These are phyloP conservation scores for Corticium candelabrum DNA, from an alignment of 37 sponge, comb jelly and placozoan species.

Conservation along the genomic window DNA sequence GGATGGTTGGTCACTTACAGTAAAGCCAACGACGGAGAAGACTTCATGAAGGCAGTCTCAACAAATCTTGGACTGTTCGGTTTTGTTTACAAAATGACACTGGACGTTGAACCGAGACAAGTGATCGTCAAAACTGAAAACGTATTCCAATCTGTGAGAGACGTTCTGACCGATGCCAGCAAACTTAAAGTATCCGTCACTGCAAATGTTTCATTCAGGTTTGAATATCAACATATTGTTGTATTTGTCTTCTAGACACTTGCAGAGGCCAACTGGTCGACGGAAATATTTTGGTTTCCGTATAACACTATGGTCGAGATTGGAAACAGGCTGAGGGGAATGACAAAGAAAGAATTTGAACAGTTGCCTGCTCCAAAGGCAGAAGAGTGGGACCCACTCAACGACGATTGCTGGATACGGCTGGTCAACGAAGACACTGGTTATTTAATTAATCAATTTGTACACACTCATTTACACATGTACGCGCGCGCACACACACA, in stretches of 20 bases:
- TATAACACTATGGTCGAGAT: not conserved
- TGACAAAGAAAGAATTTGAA: not conserved
- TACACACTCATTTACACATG: too few species aligned
- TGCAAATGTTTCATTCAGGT: not conserved
- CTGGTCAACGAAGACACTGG: not conserved
- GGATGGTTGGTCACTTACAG: not conserved
- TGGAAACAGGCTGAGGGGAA: not conserved
- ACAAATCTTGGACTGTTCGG: not conserved
- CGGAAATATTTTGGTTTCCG: slow-evolving; percentile 5
- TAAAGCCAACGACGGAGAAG: not conserved
- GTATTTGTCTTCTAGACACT: not conserved
- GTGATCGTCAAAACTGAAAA: not conserved
- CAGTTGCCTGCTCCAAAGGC: not conserved
- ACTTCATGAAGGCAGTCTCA: not conserved
- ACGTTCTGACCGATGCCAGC: not conserved
- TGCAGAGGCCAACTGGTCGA: not conserved
- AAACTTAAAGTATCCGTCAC: not conserved
- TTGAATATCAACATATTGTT: not conserved
- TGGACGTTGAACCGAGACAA: not conserved
- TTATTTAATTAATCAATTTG: too few species aligned
- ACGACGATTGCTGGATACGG: not conserved
- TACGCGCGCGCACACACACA: too few species aligned
- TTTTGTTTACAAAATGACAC: not conserved
- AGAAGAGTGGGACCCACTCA: not conserved
- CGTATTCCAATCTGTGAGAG: not conserved